Evolutionary conservation across 2,113 vertebrate species (phyloP), one percentile per base, ranked within the genome.

Genomic region (Corythornis madagascariensis): DNA sequence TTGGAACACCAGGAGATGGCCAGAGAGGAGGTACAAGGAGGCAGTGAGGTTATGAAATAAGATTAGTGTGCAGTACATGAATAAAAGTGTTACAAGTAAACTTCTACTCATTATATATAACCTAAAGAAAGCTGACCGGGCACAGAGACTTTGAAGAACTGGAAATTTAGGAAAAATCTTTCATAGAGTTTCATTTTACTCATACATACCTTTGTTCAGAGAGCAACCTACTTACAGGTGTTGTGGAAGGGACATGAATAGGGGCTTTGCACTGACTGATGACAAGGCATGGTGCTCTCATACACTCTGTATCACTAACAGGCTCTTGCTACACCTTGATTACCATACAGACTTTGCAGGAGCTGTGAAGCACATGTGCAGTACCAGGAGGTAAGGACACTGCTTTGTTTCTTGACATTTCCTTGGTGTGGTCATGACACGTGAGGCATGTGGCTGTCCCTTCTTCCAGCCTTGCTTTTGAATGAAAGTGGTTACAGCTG

Each of bases 381-480:
- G 60, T 35, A 42, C 59, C 43, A 33, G 59, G 40, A 85, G 60
- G 67, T 43, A 71, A 74, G 79, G 43, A 52, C 4, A 1, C 29
- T 0, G 3, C 47, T 59, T 50, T 53, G 31, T 59, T 87, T 66
- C 75, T 70, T 53, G 40, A 10, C 9, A 3, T 76, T 61, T 76
- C n/a, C 50, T 13, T 83, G 15, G 18, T 35, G 45, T 73, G 18
- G 42, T 71, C 45, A 7, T 21, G 31, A 65, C 20, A 22, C 22
- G 35, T 0, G 0, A 80, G 28, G 67, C 67, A 9, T 8, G 21
- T 0, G 13, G 55, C 63, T 63, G 24, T n/a, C 35, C 83, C 55
- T 13, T 69, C 55, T 63, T 79, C 79, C 21, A 74, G 55, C 55
- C 16, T 75, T 88, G 80, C 42, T 73, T 91, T 90, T 53, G 55